These are phyloP conservation scores for Magallana angulata DNA, from an alignment of 1,140 invertebrate genomes.

Conservation along the genomic window DNA sequence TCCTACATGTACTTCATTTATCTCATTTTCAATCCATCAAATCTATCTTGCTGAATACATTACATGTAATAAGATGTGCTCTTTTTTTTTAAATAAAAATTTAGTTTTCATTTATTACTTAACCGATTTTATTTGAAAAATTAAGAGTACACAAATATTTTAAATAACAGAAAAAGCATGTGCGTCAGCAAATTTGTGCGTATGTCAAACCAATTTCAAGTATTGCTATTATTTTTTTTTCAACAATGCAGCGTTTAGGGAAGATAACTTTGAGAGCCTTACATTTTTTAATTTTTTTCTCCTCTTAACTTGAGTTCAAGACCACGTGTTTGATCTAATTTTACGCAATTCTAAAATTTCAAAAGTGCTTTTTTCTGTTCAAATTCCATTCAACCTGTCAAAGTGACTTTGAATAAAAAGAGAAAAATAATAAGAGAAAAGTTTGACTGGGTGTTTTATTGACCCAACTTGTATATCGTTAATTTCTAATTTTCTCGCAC, in stretches of 20 bases:
- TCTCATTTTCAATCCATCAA: too few relatives aligned
- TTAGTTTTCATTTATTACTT: neutral
- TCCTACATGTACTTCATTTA: too few relatives aligned
- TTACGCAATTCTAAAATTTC: too few relatives aligned
- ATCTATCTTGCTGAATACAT: too few relatives aligned
- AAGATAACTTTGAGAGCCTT: slow-evolving; percentile 2
- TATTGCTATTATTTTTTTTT: too few relatives aligned
- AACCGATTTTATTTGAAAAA: neutral
- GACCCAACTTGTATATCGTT: slow-evolving; percentile 25
- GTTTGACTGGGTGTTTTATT: slow-evolving; percentile 15
- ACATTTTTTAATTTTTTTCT: neutral
- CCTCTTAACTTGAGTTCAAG: neutral
- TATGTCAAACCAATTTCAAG: too few relatives aligned
- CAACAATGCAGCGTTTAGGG: neutral
- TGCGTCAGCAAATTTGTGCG: neutral
- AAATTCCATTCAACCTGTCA: neutral
- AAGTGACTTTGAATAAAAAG: neutral
- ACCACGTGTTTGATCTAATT: too few relatives aligned
- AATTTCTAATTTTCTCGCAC: slow-evolving; percentile 13
- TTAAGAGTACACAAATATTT: neutral
- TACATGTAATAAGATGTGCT: too few relatives aligned
- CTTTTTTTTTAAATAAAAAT: too few relatives aligned
- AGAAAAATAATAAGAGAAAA: too few relatives aligned
- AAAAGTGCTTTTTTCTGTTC: neutral
- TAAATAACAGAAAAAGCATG: neutral